phyloP scores from a whole-genome alignment of 2,113 vertebrate genomes.

The Harpagus bidentatus region DNA sequence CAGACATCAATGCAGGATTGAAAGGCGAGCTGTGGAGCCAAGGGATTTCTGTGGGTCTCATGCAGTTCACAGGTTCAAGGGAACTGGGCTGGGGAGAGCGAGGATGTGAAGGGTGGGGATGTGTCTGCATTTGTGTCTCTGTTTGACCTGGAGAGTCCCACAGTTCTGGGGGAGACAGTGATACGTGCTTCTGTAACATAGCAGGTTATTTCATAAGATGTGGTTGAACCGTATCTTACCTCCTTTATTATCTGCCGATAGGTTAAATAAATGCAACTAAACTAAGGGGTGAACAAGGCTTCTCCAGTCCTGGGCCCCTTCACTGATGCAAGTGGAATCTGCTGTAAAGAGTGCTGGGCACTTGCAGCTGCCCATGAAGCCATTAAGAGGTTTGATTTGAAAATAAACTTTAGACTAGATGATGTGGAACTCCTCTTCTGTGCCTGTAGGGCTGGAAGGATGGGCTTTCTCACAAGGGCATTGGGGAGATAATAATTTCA shows the following conservation, averaged over 20 bases:
- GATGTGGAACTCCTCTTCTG: background rate
- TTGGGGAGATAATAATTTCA: background rate
- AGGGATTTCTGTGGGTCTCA: background rate
- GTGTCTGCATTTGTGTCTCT: background rate
- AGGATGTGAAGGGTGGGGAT: background rate
- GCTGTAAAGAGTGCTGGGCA: background rate
- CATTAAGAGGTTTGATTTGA: background rate
- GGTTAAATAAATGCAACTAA: background rate
- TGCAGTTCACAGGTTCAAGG: background rate
- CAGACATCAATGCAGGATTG: accelerated
- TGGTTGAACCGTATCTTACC: background rate
- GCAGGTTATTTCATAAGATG: background rate
- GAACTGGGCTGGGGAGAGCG: accelerated
- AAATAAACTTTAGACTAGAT: background rate
- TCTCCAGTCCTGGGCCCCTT: background rate
- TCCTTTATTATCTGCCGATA: background rate
- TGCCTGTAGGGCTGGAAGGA: background rate
- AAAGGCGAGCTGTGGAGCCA: background rate
- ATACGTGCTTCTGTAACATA: background rate
- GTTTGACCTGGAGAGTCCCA: background rate
- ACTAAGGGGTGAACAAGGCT: background rate
- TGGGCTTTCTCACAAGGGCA: background rate
- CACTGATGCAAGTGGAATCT: background rate
- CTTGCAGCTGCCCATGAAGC: background rate
- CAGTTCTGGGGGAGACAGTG: background rate